These are phyloP conservation scores for Mobula birostris DNA, from an alignment of 2,113 vertebrate species.

Conservation along the genomic window DNA sequence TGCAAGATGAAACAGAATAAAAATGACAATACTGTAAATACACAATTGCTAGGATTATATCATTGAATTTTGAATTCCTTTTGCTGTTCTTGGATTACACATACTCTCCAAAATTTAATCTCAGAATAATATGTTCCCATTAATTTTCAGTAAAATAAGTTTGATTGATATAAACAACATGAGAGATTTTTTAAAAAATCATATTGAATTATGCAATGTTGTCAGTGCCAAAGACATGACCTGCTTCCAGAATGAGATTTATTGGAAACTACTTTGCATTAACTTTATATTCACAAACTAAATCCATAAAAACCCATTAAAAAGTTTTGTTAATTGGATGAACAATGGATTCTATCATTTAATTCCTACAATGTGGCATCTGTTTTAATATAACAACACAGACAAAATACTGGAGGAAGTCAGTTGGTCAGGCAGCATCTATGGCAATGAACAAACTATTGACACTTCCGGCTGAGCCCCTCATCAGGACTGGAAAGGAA, in stretches of 20 bases:
- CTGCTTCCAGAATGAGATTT: background rate
- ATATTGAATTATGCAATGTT: background rate
- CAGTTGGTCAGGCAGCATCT: no score
- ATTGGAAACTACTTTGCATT: background rate
- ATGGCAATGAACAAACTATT: no score
- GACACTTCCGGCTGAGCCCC: no score
- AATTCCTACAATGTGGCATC: background rate
- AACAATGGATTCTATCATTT: background rate
- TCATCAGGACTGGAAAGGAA: no score
- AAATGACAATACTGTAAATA: slow-evolving; percentile 1
- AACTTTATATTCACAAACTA: background rate
- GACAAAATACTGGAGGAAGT: no score
- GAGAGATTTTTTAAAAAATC: no score
- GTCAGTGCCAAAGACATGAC: background rate
- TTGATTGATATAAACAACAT: background rate
- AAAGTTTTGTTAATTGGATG: background rate
- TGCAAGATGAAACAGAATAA: slow-evolving; percentile 23
- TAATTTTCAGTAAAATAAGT: background rate
- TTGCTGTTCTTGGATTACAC: background rate
- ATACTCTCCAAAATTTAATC: background rate
- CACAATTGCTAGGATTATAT: slow-evolving; percentile 7
- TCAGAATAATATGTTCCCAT: background rate
- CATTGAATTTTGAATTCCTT: slow-evolving; percentile 12
- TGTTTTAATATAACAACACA: background rate
- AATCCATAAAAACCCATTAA: background rate